Conservation (phyloP, 2,797 vertebrate genomes). For the Syncerus caffer region DNA sequence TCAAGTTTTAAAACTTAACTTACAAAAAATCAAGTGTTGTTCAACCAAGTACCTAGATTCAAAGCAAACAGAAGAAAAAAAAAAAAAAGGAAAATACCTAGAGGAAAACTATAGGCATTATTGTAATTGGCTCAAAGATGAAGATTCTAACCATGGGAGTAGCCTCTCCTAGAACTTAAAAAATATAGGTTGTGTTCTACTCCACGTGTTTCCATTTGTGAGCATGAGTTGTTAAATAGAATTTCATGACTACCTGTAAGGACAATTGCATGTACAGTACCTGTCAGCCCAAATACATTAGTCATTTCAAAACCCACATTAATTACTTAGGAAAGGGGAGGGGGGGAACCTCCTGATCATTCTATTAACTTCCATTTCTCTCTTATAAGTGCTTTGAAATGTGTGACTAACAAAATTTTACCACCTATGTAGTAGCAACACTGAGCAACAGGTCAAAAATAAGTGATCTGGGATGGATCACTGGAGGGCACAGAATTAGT, state of each 20-base stretch:
- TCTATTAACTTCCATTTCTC: constrained; percentile 42
- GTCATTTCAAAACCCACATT: constrained; percentile 11
- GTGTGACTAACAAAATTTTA: constrained; percentile 56
- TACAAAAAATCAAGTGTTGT: not conserved
- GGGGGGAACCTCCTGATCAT: not conserved
- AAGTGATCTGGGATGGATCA: constrained; percentile 46
- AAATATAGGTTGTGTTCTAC: constrained; percentile 27
- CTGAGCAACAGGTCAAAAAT: constrained; percentile 56
- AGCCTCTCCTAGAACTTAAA: not conserved
- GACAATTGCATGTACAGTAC: not conserved
- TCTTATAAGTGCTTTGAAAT: constrained; percentile 43
- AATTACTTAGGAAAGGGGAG: not conserved
- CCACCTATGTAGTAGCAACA: constrained; percentile 23
- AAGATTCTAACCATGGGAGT: not conserved
- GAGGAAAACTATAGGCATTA: not conserved
- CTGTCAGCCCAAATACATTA: not conserved
- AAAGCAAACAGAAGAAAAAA: not conserved
- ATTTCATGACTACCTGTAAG: not conserved
- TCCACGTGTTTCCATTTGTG: not conserved
- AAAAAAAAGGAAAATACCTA: not conserved
- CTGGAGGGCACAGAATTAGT: constrained; percentile 18
- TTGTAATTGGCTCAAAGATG: constrained; percentile 1
- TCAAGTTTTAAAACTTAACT: constrained; percentile 54
- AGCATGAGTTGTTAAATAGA: not conserved
- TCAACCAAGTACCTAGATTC: constrained; percentile 16